phyloP scores from a whole-genome alignment of 2,113 vertebrate genomes.

The Chamaea fasciata region DNA sequence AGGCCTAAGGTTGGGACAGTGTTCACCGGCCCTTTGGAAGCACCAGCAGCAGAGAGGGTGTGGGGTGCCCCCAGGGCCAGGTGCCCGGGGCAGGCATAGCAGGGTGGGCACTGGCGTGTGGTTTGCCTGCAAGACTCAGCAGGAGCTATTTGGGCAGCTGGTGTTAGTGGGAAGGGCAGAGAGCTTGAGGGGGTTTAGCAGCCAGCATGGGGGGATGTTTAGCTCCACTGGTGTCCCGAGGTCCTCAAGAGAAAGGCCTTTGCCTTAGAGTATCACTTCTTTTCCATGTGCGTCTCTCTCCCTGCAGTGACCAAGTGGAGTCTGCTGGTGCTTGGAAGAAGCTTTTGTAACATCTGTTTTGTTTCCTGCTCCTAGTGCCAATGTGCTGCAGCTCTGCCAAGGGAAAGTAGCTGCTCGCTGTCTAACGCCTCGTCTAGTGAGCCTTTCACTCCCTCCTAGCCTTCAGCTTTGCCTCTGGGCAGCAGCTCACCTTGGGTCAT shows the following conservation, averaged over 20 bases:
- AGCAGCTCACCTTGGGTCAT: neutral
- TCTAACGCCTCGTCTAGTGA: constrained; percentile 12
- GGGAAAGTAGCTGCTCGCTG: constrained; percentile 17
- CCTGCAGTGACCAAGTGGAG: constrained; percentile 56
- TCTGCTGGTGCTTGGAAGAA: constrained; percentile 49
- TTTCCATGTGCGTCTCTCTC: constrained; percentile 26
- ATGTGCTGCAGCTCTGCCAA: constrained; percentile 35
- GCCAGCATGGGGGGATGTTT: neutral
- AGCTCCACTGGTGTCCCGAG: neutral
- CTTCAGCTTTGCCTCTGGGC: neutral
- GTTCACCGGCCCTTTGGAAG: neutral
- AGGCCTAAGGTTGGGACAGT: constrained; percentile 30
- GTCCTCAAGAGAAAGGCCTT: constrained; percentile 40
- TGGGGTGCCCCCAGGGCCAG: neutral
- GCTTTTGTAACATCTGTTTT: constrained; percentile 58
- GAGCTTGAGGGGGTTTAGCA: neutral
- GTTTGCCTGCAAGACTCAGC: neutral
- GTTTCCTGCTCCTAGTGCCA: constrained; percentile 54
- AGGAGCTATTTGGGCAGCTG: neutral
- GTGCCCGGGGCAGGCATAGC: neutral
- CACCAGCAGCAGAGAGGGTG: neutral
- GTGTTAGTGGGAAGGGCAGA: neutral
- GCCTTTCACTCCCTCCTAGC: neutral
- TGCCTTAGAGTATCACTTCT: constrained; percentile 33
- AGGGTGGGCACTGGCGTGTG: accelerated